Percentiles rank a stretch among this genome's conserved stretches.
Conservation (phyloP, 2,888 invertebrate species). For the Cantharis rustica region DNA sequence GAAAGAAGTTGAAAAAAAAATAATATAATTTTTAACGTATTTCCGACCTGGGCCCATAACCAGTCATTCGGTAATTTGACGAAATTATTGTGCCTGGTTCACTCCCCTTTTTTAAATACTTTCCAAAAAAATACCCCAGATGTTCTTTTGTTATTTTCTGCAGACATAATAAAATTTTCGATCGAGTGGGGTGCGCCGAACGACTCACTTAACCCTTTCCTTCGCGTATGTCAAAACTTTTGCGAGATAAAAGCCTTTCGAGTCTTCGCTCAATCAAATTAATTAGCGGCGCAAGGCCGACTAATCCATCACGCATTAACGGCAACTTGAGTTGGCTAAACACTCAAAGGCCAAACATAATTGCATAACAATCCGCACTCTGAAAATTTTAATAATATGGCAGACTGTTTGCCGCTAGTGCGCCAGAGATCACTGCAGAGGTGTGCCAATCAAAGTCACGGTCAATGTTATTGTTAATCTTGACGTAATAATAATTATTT, state of each 20-base stretch:
- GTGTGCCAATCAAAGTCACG: constrained; percentile 43
- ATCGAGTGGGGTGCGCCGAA: neutral
- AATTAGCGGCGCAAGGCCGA: neutral
- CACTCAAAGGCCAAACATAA: neutral
- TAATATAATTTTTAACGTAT: too few relatives aligned
- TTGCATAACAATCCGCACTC: constrained; percentile 16
- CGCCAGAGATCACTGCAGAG: constrained; percentile 20
- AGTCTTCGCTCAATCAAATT: neutral
- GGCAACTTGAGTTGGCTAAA: neutral
- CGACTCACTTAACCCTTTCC: neutral
- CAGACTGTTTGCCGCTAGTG: constrained; percentile 43
- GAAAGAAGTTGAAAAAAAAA: too few relatives aligned
- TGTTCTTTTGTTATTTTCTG: too few relatives aligned
- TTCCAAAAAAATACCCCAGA: too few relatives aligned
- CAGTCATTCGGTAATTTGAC: too few relatives aligned
- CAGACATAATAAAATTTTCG: neutral
- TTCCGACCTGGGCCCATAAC: too few relatives aligned
- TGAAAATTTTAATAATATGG: constrained; percentile 8
- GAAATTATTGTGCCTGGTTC: too few relatives aligned
- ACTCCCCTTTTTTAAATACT: too few relatives aligned
- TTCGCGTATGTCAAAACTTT: neutral
- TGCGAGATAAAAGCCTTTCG: neutral
- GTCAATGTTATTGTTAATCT: constrained; percentile 41
- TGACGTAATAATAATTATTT: constrained; percentile 28
- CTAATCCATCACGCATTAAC: neutral